Conservation (phyloP, 2,888 invertebrate genomes). For the Zhuqinia jingwanae region DNA sequence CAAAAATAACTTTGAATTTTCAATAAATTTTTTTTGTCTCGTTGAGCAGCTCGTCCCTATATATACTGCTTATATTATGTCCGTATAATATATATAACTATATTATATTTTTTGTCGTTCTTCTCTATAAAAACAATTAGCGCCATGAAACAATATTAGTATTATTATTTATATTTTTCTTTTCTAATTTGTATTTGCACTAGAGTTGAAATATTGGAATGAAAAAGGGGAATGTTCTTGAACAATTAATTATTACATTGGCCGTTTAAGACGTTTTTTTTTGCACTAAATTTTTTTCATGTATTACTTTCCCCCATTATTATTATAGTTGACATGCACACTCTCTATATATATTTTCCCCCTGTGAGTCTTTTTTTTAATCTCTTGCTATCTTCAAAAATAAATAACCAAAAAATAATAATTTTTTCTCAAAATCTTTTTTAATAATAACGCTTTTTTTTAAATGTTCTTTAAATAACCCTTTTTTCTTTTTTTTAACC, state of each 20-base stretch:
- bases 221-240: conserved; percentile 67
- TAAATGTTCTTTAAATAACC: not conserved
- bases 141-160: conserved; percentile 11
- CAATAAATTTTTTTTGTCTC: not conserved
- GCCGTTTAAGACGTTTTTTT: too few relatives aligned
- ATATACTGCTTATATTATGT: not conserved
- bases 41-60: not conserved
- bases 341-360: too few relatives aligned
- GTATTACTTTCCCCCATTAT: too few relatives aligned
- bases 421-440: too few relatives aligned
- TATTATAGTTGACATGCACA: too few relatives aligned
- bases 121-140: conserved; percentile 16
- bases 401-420: not conserved
- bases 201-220: conserved; percentile 70
- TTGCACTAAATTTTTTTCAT: too few relatives aligned
- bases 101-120: not conserved
- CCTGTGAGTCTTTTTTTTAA: not conserved
- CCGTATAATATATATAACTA: not conserved
- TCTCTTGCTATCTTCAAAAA: too few relatives aligned
- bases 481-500: not conserved
- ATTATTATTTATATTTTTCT: too few relatives aligned
- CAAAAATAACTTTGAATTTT: too few relatives aligned
- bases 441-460: not conserved
- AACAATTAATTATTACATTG: too few relatives aligned
- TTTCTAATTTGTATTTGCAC: conserved; percentile 71